Evolutionary conservation across 2,888 invertebrate species (phyloP), one percentile per base, ranked within the genome.

Genomic region (Platynereis dumerilii): DNA sequence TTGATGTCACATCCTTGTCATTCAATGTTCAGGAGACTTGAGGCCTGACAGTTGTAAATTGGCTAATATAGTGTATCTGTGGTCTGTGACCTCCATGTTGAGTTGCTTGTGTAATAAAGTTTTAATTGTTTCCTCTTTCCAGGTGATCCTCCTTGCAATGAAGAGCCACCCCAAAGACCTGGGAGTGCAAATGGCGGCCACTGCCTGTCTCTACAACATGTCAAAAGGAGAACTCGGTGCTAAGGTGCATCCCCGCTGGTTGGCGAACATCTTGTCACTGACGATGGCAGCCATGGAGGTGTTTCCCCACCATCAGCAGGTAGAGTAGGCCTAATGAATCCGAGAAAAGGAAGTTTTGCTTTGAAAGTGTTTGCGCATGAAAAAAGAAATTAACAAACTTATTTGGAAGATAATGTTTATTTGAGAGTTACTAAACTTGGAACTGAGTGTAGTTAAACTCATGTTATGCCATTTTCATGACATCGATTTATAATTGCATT

Each of bases 161-260:
- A 75, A 78, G 69, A 72, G 68, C 48, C 83, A 85, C 69, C 78
- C 82, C 0, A 76, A 78, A 60, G 78, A 80, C 71, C 87, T 90
- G 71, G 88, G 88, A 20, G 89, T 91, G 24, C 91, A 91, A 82
- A 89, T 91, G 88, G 90, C 91, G 17, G 90, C 89, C 17, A 91
- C 91, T 2, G 91, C 91, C 22, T 91, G 91, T 78, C 85, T 91
- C 24, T 91, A 91, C 79, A 91, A 91, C 82, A 86, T 91, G 60
- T 89, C 90, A 0, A 88, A 89, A 74, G 88, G 88, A 24, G 89
- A 89, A 72, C 79, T 89, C 10, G 88, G 89, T 0, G 86, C 87
- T 65, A 87, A 87, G 75, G 87, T 91, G 66, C 90, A 90, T 79
- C 89, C 90, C 0, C 85, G 85, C 20, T 84, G 88, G 70, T 84